Evolutionary conservation across 1,140 invertebrate species (phyloP).

Genomic region (Zeugodacus cucurbitae): DNA sequence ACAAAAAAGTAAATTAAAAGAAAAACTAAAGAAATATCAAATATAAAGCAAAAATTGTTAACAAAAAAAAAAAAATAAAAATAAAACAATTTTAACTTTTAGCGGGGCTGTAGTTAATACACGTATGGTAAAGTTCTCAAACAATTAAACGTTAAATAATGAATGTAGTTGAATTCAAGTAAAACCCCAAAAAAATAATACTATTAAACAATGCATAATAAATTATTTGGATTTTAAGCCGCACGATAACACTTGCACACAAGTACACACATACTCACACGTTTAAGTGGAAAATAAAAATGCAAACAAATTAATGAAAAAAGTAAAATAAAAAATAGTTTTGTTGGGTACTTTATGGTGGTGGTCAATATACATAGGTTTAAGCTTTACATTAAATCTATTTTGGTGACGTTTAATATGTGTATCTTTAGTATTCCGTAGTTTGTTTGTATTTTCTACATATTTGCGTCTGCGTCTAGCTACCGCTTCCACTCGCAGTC

Average conservation of each 20-base stretch:
- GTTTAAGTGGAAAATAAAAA: conserved; percentile 32
- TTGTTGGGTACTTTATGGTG: not conserved
- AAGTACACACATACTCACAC: conserved; percentile 22
- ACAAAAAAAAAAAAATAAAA: conserved; percentile 24
- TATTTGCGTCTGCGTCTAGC: not conserved
- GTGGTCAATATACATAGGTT: not conserved
- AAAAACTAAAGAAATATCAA: not conserved
- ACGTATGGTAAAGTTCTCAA: not conserved
- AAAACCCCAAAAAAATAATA: not conserved
- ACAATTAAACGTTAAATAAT: conserved; percentile 20
- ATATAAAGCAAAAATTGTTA: not conserved
- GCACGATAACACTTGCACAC: conserved; percentile 30
- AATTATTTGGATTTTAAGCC: conserved; percentile 27
- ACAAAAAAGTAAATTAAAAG: not conserved
- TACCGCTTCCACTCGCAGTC: conserved; percentile 2
- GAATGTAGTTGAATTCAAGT: conserved; percentile 16
- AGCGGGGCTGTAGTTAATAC: not conserved
- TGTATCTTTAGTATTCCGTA: not conserved
- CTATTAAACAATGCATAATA: not conserved
- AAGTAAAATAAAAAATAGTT: not conserved
- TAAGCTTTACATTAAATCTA: not conserved
- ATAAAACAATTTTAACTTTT: conserved; percentile 24
- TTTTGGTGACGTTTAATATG: too few relatives aligned
- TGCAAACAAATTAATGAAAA: conserved; percentile 13
- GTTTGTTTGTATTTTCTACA: not conserved